Conservation (phyloP, 30 jellyfish, hydroid and myxozoan species). For the Aurelia aurita region DNA sequence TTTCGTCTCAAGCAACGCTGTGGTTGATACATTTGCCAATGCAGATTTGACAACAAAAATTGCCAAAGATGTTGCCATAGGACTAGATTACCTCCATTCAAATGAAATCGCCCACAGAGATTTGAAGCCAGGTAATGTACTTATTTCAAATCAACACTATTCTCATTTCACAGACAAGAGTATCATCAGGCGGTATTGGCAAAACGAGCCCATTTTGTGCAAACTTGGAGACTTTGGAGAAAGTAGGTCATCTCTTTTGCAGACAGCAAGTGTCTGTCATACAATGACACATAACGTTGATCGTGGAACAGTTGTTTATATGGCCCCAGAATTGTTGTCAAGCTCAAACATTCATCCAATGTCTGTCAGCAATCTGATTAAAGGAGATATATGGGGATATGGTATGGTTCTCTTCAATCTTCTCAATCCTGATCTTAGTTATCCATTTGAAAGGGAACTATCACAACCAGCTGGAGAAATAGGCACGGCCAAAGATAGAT, state of each 20-base stretch:
- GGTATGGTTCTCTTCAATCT: neutral
- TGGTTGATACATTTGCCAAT: too few species aligned
- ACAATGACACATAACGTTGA: neutral
- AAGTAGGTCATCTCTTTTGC: neutral
- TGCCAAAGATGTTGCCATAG: too few species aligned
- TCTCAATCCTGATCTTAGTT: neutral
- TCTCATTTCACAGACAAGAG: neutral
- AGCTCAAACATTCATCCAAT: neutral
- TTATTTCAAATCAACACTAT: constrained; percentile 17
- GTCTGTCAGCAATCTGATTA: neutral
- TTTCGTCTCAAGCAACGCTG: too few species aligned
- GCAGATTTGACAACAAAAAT: too few species aligned
- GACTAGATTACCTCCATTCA: too few species aligned
- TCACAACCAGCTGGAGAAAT: neutral
- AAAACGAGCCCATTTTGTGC: neutral
- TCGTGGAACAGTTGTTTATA: constrained; percentile 3
- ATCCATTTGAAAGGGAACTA: neutral
- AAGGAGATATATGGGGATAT: neutral
- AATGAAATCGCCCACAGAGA: constrained; percentile 20
- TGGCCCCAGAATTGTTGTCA: constrained; percentile 14
- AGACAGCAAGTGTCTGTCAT: neutral
- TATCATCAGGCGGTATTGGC: neutral
- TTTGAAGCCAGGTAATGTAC: constrained; percentile 25
- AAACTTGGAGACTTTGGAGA: constrained; percentile 23
- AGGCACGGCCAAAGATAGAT: neutral